Conservation (phyloP, 2,888 invertebrate species). For the Lithophane ornitopus region DNA sequence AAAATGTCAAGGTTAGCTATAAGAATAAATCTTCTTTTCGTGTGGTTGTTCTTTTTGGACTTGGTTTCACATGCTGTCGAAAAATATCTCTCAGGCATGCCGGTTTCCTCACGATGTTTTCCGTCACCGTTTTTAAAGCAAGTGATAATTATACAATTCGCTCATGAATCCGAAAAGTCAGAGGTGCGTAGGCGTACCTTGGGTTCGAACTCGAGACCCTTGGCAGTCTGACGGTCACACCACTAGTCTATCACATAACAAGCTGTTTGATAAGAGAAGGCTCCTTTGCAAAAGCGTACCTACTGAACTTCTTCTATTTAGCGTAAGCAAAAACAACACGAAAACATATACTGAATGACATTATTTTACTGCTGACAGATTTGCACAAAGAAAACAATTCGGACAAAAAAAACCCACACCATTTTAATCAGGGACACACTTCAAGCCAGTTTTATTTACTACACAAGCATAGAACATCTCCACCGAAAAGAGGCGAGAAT, state of each 20-base stretch:
- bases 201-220: too few relatives aligned
- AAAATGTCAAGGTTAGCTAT: not conserved
- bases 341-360: not conserved
- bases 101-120: too few relatives aligned
- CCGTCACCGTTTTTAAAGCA: too few relatives aligned
- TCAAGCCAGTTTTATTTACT: not conserved
- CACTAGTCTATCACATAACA: not conserved
- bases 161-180: too few relatives aligned
- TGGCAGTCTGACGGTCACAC: too few relatives aligned
- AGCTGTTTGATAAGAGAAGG: not conserved
- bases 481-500: not conserved
- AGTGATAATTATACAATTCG: too few relatives aligned
- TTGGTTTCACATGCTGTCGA: too few relatives aligned
- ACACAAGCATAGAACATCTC: not conserved
- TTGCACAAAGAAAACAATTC: not conserved
- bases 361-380: not conserved
- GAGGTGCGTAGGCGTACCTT: too few relatives aligned
- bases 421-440: not conserved
- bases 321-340: not conserved
- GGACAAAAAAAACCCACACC: not conserved
- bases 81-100: too few relatives aligned
- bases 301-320: not conserved
- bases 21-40: too few relatives aligned
- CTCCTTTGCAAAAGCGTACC: not conserved
- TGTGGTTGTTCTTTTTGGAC: too few relatives aligned